Base-by-base conservation (phyloP, 2,888 invertebrate genomes). In the Eupelmus urozonus region DNA sequence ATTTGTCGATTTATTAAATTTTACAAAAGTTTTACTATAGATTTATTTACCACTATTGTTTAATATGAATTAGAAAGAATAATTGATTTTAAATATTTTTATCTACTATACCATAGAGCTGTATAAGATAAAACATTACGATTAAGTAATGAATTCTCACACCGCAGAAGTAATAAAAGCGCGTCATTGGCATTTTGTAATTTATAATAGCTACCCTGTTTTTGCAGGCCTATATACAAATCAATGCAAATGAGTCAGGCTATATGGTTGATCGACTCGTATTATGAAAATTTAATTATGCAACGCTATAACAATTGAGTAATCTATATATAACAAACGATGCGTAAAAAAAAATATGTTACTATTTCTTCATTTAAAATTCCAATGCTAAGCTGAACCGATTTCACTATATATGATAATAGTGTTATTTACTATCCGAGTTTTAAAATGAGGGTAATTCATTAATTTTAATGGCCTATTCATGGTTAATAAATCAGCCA, bases 221-320 rank as follows among this genome's bases (percentile, higher is more conserved):
- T 34, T 34, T 34, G 3, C 34, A 34, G 3, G 9, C 34, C 34
- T 3, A 34, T 34, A 9, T 34, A 34, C 9, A 3, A 9, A 34
- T n/a, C n/a, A 34, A 5, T 34, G 34, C 60, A 60, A 60, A 51
- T 18, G 51, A 51, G 20, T 55, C 1, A 13, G 25, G 13, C 0
- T n/a, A 34, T 34, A 5, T 34, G n/a, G n/a, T 45, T 13, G 18
- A 20, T 23, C 13, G 13, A 57, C 7, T 4, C 40, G 29, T 16
- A 53, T 62, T 59, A 74, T 51, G 59, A 74, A 60, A 59, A 16
- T 53, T 66, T n/a, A 59, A 40, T 75, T 66, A 59, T 66, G 60
- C 60, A 60, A 75, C 1, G 7, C 2, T 3, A 45, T 18, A 34
- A 66, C 23, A 66, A 45, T 49, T 34, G 9, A 34, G 25, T 2